These are phyloP conservation scores for Gorilla gorilla DNA, from an alignment of 2,113 vertebrate genomes.

Conservation along the genomic window DNA sequence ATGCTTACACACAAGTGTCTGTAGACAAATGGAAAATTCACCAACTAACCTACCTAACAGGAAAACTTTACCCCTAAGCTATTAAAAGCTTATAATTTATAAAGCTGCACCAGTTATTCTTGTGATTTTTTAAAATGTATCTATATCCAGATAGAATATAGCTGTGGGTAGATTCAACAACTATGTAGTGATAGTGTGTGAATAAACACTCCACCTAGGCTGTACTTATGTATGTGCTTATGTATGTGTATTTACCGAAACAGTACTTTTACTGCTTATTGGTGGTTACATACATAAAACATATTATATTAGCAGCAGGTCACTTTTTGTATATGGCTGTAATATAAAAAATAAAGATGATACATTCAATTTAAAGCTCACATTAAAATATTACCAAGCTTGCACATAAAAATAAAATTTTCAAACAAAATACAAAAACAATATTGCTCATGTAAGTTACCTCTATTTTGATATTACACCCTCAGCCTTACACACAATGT, in stretches of 20 bases:
- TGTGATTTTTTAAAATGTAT: slow-evolving; percentile 48
- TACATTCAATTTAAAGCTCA: neutral
- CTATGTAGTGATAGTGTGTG: neutral
- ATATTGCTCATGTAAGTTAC: neutral
- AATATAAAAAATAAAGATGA: neutral
- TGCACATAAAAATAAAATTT: slow-evolving; percentile 1
- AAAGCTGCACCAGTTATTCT: neutral
- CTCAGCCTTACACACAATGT: neutral
- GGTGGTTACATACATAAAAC: neutral
- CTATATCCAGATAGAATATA: slow-evolving; percentile 8
- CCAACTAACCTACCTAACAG: slow-evolving; percentile 31
- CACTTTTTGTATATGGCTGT: neutral
- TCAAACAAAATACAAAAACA: slow-evolving; percentile 22
- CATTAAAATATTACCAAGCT: neutral
- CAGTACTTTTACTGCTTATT: neutral
- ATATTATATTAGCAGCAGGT: neutral
- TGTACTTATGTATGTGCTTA: neutral
- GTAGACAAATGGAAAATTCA: slow-evolving; percentile 51
- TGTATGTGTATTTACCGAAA: neutral
- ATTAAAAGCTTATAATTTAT: slow-evolving; percentile 50
- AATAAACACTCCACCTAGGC: neutral
- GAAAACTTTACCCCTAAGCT: slow-evolving; percentile 29
- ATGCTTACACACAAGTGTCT: slow-evolving; percentile 17
- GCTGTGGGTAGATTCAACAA: neutral
- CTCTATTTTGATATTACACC: slow-evolving; percentile 27